Evolutionary conservation across 2,888 invertebrate genomes (phyloP).

Genomic region (Lithophane socia): DNA sequence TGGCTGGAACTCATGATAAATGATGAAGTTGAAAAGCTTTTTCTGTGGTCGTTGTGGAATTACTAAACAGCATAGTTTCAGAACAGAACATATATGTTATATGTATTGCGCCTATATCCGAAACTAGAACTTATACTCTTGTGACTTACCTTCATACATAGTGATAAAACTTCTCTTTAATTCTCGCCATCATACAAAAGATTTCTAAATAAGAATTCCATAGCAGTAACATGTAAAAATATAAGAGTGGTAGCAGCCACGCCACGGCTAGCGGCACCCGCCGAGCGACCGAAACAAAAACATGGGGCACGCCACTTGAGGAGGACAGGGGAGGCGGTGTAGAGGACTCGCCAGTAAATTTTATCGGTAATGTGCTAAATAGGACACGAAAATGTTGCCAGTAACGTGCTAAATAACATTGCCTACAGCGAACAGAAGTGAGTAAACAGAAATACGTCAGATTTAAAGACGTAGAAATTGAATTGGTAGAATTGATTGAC

Average conservation of each 20-base stretch:
- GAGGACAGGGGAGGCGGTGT: constrained; percentile 42
- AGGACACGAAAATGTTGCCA: background rate
- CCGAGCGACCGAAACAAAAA: constrained; percentile 64
- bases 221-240: constrained; percentile 33
- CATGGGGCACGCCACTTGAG: constrained; percentile 61
- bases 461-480: background rate
- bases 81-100: background rate
- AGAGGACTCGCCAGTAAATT: constrained; percentile 22
- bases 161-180: background rate
- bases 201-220: constrained; percentile 1
- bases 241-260: constrained; percentile 12
- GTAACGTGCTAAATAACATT: background rate
- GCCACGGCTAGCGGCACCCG: constrained; percentile 42
- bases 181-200: background rate
- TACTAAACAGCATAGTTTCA: background rate
- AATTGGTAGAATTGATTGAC: too few species aligned
- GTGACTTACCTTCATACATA: background rate
- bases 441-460: background rate
- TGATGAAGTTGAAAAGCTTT: background rate
- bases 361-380: background rate
- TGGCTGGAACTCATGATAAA: background rate
- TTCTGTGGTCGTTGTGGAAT: background rate
- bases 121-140: background rate
- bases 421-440: background rate
- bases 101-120: too few species aligned